Conservation (phyloP, 2,113 vertebrate genomes). For the Saguinus midas region DNA sequence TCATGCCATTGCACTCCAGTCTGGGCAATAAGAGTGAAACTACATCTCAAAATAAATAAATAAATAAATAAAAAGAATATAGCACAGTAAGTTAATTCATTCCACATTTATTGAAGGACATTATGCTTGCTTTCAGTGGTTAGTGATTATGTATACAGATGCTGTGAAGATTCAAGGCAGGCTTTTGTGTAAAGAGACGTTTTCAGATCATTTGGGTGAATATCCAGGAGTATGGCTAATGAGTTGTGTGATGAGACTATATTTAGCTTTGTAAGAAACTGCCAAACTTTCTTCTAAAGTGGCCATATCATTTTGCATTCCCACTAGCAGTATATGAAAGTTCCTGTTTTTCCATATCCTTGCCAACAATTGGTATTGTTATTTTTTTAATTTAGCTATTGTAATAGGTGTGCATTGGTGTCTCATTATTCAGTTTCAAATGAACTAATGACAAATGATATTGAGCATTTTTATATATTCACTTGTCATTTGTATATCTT, state of each 20-base stretch:
- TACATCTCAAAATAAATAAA: too few species aligned
- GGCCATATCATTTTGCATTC: background rate
- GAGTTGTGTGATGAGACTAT: background rate
- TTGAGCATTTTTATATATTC: background rate
- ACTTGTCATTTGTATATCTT: background rate
- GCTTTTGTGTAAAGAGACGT: background rate
- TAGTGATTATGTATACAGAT: background rate
- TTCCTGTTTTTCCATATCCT: background rate
- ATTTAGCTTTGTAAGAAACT: background rate
- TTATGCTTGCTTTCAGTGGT: background rate
- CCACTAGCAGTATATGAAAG: background rate
- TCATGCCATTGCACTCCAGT: too few species aligned
- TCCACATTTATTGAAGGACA: background rate
- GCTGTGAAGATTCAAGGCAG: background rate
- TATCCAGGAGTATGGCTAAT: background rate
- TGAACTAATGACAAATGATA: background rate
- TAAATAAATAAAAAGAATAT: too few species aligned
- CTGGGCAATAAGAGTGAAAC: too few species aligned
- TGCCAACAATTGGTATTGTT: background rate
- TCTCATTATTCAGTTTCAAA: background rate
- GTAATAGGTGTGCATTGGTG: background rate
- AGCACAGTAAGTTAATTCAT: background rate
- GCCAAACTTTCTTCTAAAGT: background rate
- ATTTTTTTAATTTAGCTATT: background rate
- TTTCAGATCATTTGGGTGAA: background rate